Conservation (phyloP, 2,113 vertebrate species). For the Suricata suricatta region DNA sequence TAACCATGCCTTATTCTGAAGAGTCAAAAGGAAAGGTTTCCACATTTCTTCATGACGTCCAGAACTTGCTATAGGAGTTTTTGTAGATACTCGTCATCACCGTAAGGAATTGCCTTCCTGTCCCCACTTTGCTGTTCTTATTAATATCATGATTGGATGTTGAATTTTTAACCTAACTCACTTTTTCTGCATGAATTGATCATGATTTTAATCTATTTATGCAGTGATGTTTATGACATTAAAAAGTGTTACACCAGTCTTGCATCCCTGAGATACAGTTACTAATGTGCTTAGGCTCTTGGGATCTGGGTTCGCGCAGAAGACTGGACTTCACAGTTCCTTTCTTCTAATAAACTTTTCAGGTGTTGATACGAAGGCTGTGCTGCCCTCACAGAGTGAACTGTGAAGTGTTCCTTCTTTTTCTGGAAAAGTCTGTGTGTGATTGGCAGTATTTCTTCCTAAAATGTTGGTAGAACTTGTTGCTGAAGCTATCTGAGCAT, state of each 20-base stretch:
- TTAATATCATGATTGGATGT: no score
- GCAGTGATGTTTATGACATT: not conserved
- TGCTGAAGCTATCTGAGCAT: not conserved
- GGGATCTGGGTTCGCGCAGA: rapidly evolving
- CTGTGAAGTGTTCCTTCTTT: not conserved
- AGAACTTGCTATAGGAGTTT: no score
- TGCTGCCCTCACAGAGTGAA: not conserved
- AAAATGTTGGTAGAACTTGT: not conserved
- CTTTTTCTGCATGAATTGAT: not conserved
- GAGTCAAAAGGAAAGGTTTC: not conserved
- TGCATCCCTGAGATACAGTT: not conserved
- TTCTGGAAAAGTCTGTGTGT: not conserved
- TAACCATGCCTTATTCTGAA: not conserved
- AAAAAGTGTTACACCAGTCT: not conserved
- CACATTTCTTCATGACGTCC: not conserved
- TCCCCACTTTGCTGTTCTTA: not conserved
- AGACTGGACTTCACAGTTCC: not conserved
- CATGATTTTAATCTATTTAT: not conserved
- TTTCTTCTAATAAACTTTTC: not conserved
- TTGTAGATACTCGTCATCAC: not conserved
- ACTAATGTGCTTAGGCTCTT: rapidly evolving
- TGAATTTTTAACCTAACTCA: not conserved
- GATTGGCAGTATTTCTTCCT: not conserved
- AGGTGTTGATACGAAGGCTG: no score
- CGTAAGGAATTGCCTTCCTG: not conserved